Evolutionary conservation across 2,113 vertebrate genomes (phyloP), one percentile per base, ranked within the genome.

Genomic region (Numida meleagris): DNA sequence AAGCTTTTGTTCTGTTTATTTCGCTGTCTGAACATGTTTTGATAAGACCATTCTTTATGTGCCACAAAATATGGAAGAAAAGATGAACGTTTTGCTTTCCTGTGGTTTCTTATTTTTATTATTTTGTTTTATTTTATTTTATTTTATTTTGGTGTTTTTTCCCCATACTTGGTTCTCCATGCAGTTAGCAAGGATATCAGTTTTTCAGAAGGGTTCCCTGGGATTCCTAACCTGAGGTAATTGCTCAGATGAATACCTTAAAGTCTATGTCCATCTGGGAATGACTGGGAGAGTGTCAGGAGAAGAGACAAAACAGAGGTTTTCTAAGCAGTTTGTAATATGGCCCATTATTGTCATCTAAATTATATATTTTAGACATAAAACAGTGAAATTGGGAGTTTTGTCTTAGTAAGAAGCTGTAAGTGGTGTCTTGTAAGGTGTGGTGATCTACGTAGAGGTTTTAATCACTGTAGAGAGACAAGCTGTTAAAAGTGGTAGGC

Each of bases 331-430:
- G 29, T 23, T 74, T 78, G 46, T 31, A 57, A 46, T 70, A 14
- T 58, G 36, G 12, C 33, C 48, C n/a, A 1, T 61, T 34, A 34
- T 24, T 24, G 27, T 4, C 21, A 65, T 73, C 87, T 24, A 77
- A 74, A 46, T 43, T 0, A 31, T 12, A 7, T 43, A 6, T 43
- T 4, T 36, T 36, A 58, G 46, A 23, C 3, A 2, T n/a, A 29
- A 23, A 18, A 1, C 27, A 34, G 31, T 62, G n/a, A 58, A 82
- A 62, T 19, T 6, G 14, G 7, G 38, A 40, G 42, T 63, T 78
- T 7, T 3, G 10, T 40, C 17, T 43, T 17, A 43, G n/a, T 27
- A 18, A 59, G 59, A 53, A 67, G 40, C 45, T 77, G n/a, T 25
- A 58, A 27, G n/a, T 3, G 15, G 24, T 31, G 6, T 42, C 11